Percentiles rank a stretch among this genome's conserved stretches.
These are phyloP conservation scores for Plectrocnemia conspersa DNA, from an alignment of 1,140 invertebrate genomes.

Conservation along the genomic window DNA sequence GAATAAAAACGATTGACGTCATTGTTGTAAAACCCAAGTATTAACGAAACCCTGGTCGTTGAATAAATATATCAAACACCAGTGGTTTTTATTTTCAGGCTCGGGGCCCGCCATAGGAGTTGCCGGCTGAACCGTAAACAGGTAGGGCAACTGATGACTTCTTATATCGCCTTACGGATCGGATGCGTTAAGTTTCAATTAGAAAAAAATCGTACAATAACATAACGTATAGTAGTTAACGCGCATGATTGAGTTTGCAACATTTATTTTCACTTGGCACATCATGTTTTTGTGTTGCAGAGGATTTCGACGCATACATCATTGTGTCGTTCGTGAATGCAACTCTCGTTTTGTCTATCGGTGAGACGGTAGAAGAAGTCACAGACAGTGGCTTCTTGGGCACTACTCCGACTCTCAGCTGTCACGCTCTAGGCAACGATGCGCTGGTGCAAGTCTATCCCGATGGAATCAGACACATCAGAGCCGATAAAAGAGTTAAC, in stretches of 20 bases:
- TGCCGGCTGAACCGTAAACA: slow-evolving; percentile 37
- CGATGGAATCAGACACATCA: slow-evolving; percentile 97
- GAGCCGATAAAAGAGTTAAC: slow-evolving; percentile 95
- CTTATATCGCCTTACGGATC: too few species aligned
- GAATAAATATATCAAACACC: slow-evolving; percentile 53
- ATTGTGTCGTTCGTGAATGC: slow-evolving; percentile 99
- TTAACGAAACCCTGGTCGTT: slow-evolving; percentile 56
- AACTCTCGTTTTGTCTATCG: slow-evolving; percentile 97
- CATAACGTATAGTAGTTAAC: too few species aligned
- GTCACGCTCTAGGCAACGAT: slow-evolving; percentile 95
- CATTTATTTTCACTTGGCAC: slow-evolving; percentile 37
- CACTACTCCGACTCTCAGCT: slow-evolving; percentile 95
- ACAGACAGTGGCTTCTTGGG: slow-evolving; percentile 99
- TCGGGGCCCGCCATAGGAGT: slow-evolving; percentile 40
- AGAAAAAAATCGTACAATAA: too few species aligned
- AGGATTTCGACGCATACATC: slow-evolving; percentile 99
- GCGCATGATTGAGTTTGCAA: too few species aligned
- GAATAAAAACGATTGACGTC: not conserved
- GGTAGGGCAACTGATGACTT: slow-evolving; percentile 23
- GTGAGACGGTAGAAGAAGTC: slow-evolving; percentile 99
- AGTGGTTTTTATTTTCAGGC: slow-evolving; percentile 57
- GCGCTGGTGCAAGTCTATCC: slow-evolving; percentile 98
- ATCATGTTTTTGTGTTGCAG: slow-evolving; percentile 66
- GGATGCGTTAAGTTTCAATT: too few species aligned
- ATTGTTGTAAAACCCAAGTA: slow-evolving; percentile 39